Evolutionary conservation across 2,888 invertebrate genomes (phyloP).

Genomic region (Dusona sp.): DNA sequence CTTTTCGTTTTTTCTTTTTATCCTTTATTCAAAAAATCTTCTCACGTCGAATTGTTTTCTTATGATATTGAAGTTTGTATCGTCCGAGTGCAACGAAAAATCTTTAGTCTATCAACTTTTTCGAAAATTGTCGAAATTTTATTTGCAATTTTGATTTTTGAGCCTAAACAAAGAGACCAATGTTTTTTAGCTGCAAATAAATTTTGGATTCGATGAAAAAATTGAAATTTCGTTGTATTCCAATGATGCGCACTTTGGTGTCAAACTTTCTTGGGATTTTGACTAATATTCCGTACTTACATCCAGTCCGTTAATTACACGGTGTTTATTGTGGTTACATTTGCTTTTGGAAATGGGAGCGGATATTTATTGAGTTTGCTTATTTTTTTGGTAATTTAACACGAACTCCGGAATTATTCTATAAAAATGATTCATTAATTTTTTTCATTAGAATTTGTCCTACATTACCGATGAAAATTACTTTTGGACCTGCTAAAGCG

Average conservation of each 20-base stretch:
- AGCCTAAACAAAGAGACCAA: neutral
- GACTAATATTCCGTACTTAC: conserved; percentile 2
- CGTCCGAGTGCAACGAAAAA: neutral
- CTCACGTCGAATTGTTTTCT: neutral
- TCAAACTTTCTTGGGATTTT: neutral
- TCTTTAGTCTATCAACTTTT: neutral
- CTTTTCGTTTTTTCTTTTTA: conserved; percentile 10
- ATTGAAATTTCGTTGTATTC: neutral
- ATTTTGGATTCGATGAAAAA: neutral
- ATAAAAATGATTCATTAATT: too few species aligned
- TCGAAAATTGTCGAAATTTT: neutral
- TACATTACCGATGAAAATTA: too few species aligned
- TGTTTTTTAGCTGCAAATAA: neutral
- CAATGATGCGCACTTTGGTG: neutral
- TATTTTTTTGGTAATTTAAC: neutral
- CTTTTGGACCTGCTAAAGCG: too few species aligned
- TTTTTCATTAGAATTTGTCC: too few species aligned
- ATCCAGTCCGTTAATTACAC: neutral
- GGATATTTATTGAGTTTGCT: neutral
- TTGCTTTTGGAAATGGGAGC: neutral
- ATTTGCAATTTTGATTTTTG: neutral
- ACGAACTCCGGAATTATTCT: too few species aligned
- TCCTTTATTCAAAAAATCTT: neutral
- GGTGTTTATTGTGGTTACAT: neutral
- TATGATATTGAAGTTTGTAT: neutral